These are phyloP conservation scores for Albula glossodonta DNA, from an alignment of 2,113 vertebrate species.

Conservation along the genomic window DNA sequence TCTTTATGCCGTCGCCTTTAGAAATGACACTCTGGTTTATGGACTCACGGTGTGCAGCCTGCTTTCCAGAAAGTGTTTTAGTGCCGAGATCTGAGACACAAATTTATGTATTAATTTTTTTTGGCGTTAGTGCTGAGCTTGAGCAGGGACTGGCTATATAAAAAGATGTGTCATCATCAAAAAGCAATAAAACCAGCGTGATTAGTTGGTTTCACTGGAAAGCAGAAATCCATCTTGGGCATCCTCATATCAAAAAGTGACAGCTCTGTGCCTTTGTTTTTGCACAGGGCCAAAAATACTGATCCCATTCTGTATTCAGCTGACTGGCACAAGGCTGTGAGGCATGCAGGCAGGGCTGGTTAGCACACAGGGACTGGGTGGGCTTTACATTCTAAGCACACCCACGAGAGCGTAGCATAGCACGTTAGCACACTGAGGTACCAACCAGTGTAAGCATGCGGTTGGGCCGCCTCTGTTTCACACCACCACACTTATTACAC, in stretches of 20 bases:
- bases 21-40: neutral
- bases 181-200: neutral
- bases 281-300: neutral
- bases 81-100: neutral
- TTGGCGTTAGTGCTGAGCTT: neutral
- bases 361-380: neutral
- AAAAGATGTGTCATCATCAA: neutral
- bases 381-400: neutral
- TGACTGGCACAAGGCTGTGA: neutral
- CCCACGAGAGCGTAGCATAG: neutral
- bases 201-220: neutral
- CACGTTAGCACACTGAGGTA: neutral
- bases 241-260: neutral
- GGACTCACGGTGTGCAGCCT: neutral
- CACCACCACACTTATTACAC: neutral
- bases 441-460: neutral
- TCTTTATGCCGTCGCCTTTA: neutral
- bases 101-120: neutral
- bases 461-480: neutral
- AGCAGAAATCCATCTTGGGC: neutral
- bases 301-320: neutral
- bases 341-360: neutral
- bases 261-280: neutral
- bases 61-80: neutral
- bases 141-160: neutral